Base-by-base conservation (phyloP, 1,140 invertebrate genomes). In the Grapholita molesta region DNA sequence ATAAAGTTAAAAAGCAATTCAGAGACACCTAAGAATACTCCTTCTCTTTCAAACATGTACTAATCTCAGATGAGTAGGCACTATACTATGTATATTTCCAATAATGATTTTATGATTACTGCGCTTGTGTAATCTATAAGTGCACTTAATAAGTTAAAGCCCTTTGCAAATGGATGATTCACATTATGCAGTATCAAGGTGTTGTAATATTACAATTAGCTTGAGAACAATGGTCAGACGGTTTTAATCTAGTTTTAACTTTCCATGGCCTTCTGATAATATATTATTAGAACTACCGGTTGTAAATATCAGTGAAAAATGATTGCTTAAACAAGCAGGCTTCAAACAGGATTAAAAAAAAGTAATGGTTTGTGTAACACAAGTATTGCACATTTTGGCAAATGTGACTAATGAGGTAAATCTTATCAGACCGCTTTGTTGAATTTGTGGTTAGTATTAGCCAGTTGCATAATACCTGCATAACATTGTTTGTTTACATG, bases 401-500 rank as follows among this genome's bases (percentile, higher is more conserved):
- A 48, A 21, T n/a, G 21, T 48, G 42, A 48, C 18, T 21, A 48
- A 48, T 21, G 42, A 18, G 7, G 15, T 21, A 48, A 48, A n/a
- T 48, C 42, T 48, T 48, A 48, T 48, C 42, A 48, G 42, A 48
- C 18, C 9, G 42, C 8, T 21, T 18, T 48, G 42, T 21, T 48
- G 7, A 61, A 30, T 28, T 61, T 61, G 55, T 61, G 55, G 55
- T 61, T 61, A 61, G 55, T n/a, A 61, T 21, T 61, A 6, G 55
- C 12, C 12, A 15, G 21, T 61, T 61, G 55, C 55, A 61, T 61
- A 61, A 61, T 61, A 61, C 24, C 55, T 15, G 23, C 55, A 28
- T 28, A 61, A 61, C 25, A 61, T 30, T 52, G 66, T 72, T 70
- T 75, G 73, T 80, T 77, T 76, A 77, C 76, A 73, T 67, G 21